Conservation (phyloP, 2,888 invertebrate genomes). For the Chaitophorus viminalis region DNA sequence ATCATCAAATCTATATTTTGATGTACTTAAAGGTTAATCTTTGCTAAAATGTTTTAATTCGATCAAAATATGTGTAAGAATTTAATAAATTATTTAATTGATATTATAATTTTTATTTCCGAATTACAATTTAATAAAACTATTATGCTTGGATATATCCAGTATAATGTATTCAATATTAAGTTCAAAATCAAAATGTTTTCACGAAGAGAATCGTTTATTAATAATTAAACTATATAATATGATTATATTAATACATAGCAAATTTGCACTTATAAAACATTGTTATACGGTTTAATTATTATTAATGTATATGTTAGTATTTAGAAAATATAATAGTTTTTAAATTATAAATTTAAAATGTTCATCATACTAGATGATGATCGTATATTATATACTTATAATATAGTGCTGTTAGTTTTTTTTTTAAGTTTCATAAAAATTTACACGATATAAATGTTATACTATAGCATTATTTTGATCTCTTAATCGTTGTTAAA, state of each 20-base stretch:
- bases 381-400: conserved; percentile 27
- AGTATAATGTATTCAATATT: conserved; percentile 1
- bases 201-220: neutral
- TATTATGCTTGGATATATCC: neutral
- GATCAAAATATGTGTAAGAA: neutral
- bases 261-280: conserved; percentile 30
- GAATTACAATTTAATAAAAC: conserved; percentile 30
- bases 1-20: neutral
- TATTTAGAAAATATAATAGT: conserved; percentile 46
- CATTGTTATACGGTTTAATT: conserved; percentile 58
- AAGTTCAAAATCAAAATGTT: conserved; percentile 28
- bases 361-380: conserved; percentile 36
- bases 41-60: conserved; percentile 38
- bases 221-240: conserved; percentile 49
- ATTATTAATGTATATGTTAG: conserved; percentile 54
- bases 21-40: conserved; percentile 12
- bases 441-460: conserved; percentile 51
- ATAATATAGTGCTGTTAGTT: conserved; percentile 54
- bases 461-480: conserved; percentile 58
- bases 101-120: conserved; percentile 33
- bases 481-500: conserved; percentile 60
- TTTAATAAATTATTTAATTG: conserved; percentile 5
- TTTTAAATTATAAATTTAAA: conserved; percentile 48
- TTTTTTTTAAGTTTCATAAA: conserved; percentile 59
- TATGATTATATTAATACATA: conserved; percentile 34